phyloP scores from a whole-genome alignment of 2,888 invertebrate genomes.

The Spodoptera littoralis region DNA sequence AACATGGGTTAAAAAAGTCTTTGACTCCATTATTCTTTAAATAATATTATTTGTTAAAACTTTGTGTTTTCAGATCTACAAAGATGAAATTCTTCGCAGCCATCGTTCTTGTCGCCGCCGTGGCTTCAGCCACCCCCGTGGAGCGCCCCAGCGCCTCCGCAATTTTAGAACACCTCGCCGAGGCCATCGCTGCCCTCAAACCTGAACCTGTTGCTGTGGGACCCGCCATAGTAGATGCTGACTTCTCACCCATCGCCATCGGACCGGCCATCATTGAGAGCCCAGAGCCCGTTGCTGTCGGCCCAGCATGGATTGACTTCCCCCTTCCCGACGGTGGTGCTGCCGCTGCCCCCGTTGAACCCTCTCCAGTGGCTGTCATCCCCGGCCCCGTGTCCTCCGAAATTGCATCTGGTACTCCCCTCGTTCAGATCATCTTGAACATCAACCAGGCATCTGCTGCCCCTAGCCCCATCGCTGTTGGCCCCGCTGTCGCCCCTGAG shows the following conservation, averaged over 20 bases:
- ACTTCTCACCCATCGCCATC: slow-evolving; percentile 20
- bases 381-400: no score
- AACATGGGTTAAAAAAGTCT: no score
- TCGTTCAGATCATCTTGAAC: slow-evolving; percentile 62
- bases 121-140: slow-evolving; percentile 70
- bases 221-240: slow-evolving; percentile 25
- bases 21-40: no score
- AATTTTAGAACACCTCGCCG: slow-evolving; percentile 17
- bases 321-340: slow-evolving; percentile 48
- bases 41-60: background rate
- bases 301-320: slow-evolving; percentile 57
- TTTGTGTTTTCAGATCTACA: slow-evolving; percentile 55
- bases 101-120: slow-evolving; percentile 71
- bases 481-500: slow-evolving; percentile 13
- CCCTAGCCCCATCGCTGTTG: slow-evolving; percentile 15
- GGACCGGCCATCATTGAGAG: slow-evolving; percentile 28
- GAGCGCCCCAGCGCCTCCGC: slow-evolving; percentile 62
- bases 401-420: slow-evolving; percentile 39
- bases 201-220: slow-evolving; percentile 24
- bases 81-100: slow-evolving; percentile 76
- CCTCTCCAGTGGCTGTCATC: slow-evolving; percentile 34
- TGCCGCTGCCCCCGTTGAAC: slow-evolving; percentile 23
- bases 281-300: slow-evolving; percentile 49
- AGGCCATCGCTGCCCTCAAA: slow-evolving; percentile 19
- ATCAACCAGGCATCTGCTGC: slow-evolving; percentile 41